Base-by-base conservation (phyloP, 2,888 invertebrate genomes). In the Magallana nippona region DNA sequence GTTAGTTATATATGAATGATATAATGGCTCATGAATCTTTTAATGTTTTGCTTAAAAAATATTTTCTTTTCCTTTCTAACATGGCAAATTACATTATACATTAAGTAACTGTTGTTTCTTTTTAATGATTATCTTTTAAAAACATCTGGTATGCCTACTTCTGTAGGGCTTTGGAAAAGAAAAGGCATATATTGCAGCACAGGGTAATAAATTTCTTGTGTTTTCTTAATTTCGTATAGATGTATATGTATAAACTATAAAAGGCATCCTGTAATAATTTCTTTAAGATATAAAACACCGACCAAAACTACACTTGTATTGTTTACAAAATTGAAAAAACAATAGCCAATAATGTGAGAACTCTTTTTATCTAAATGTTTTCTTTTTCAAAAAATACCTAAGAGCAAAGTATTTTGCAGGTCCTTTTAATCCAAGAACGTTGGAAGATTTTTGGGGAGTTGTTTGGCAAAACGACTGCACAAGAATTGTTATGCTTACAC, bases 401-500 rank as follows among this genome's bases (percentile, higher is more conserved):
- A 27, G 0, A 11, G 0, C 1, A 27, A 27, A 22, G 27, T 71
- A 27, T 32, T 32, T 32, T 22, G 13, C 27, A 71, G 63, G 63
- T 71, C 63, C 63, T 71, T 71, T 71, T 27, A 71, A 27, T 27
- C 63, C 27, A 0, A 71, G 15, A 15, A 71, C 63, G 15, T 71
- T 71, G 13, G 63, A 71, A 15, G 63, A 71, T 71, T 71, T 71
- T 11, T 71, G 63, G 63, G 27, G 27, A 1, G 27, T 71, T 10
- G 15, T 71, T 5, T 71, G 63, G 63, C 63, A 71, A 27, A 71
- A 71, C 63, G 15, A 71, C 63, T 71, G 27, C 2, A 71, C 63
- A 27, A 27, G 63, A 27, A 71, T 32, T 3, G 63, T 71, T 13
- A 71, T 71, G 63, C 13, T 71, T 22, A 71, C 32, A 11, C 32